Conservation (phyloP, 2,113 vertebrate genomes). For the Nyctibius bracteatus region DNA sequence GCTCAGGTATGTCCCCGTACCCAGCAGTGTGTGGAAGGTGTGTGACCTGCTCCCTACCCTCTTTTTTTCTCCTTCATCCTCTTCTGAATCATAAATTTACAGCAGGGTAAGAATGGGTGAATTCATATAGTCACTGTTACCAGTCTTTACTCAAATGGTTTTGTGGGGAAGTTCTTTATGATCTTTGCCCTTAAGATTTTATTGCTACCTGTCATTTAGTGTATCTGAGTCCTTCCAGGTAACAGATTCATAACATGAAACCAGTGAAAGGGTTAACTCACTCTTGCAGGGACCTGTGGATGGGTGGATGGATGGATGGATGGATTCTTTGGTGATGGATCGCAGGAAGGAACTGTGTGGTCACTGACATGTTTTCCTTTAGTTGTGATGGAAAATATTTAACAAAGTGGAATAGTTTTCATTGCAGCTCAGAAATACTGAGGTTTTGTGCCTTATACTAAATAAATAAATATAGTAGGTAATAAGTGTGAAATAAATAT, state of each 20-base stretch:
- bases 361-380: neutral
- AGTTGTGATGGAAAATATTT: neutral
- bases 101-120: neutral
- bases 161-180: neutral
- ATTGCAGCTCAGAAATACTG: neutral
- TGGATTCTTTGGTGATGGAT: neutral
- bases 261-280: neutral
- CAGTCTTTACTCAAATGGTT: neutral
- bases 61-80: neutral
- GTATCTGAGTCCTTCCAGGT: neutral
- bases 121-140: neutral
- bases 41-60: neutral
- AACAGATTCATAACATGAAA: neutral
- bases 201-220: neutral
- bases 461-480: neutral
- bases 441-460: neutral
- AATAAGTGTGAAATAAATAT: neutral
- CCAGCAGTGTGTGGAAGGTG: accelerated
- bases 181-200: neutral
- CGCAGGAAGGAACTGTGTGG: neutral
- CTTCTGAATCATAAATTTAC: neutral
- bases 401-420: neutral
- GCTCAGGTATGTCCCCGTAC: neutral
- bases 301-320: neutral
- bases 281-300: neutral